Evolutionary conservation across 92 coral and sea anemone genomes (phyloP).

Genomic region (Pocillopora meandrina): DNA sequence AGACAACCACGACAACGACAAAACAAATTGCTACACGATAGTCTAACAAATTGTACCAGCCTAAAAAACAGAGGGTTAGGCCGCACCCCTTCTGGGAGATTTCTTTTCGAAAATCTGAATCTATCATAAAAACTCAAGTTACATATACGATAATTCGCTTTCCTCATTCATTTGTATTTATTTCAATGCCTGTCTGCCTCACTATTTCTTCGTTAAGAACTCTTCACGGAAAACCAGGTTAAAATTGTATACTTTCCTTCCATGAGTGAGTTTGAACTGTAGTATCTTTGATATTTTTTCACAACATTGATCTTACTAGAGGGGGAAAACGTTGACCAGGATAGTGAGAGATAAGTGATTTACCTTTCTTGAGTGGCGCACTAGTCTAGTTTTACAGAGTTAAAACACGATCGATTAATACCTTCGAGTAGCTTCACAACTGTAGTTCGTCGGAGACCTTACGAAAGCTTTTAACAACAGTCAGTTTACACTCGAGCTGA

Average conservation of each 20-base stretch:
- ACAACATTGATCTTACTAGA: background rate
- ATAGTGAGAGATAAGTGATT: background rate
- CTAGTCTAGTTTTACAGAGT: background rate
- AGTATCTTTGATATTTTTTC: background rate
- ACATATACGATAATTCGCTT: no score
- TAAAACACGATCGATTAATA: background rate
- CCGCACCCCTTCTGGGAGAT: no score
- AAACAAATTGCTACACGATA: background rate
- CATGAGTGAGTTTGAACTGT: no score
- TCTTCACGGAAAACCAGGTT: no score
- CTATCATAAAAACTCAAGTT: no score
- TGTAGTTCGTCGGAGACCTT: background rate
- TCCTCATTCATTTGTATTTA: no score
- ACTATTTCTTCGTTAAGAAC: no score
- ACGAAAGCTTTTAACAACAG: background rate
- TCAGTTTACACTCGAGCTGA: background rate
- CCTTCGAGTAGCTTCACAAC: background rate
- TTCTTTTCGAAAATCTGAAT: no score
- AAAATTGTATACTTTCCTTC: no score
- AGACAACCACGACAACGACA: no score
- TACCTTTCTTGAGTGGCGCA: slow-evolving; percentile 15
- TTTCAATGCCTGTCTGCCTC: no score
- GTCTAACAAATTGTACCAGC: background rate
- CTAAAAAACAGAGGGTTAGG: background rate
- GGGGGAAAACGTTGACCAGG: background rate